These are phyloP conservation scores for Epistrophella euchroma DNA, from an alignment of 2,888 invertebrate species.

Conservation along the genomic window DNA sequence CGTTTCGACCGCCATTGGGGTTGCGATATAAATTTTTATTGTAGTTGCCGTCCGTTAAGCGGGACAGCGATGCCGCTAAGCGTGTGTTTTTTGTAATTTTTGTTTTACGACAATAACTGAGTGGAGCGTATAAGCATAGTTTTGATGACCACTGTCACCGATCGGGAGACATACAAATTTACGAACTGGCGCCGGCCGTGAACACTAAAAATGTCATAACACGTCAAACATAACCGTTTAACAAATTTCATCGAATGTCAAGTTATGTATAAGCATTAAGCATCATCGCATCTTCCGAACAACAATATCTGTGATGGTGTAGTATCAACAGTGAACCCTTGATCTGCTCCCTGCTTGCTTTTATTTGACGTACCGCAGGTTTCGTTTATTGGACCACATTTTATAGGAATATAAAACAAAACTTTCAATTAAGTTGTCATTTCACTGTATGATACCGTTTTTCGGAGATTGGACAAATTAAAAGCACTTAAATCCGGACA, in stretches of 20 bases:
- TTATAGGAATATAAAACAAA: slow-evolving; percentile 43
- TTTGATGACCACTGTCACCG: slow-evolving; percentile 57
- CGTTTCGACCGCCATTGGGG: slow-evolving; percentile 34
- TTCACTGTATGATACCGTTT: slow-evolving; percentile 56
- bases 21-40: slow-evolving; percentile 51
- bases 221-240: slow-evolving; percentile 63
- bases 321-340: neutral
- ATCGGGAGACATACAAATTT: slow-evolving; percentile 33
- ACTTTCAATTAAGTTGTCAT: slow-evolving; percentile 59
- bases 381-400: slow-evolving; percentile 65
- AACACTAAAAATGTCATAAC: slow-evolving; percentile 69
- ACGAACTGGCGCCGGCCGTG: slow-evolving; percentile 64
- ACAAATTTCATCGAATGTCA: slow-evolving; percentile 47
- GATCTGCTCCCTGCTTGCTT: slow-evolving; percentile 21
- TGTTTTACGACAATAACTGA: slow-evolving; percentile 41
- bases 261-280: neutral
- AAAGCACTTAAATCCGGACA: slow-evolving; percentile 41
- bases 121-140: slow-evolving; percentile 39
- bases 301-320: slow-evolving; percentile 1
- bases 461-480: slow-evolving; percentile 32
- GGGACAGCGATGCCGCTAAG: neutral
- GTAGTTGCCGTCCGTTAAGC: neutral
- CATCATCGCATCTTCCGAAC: neutral
- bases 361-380: slow-evolving; percentile 55
- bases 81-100: neutral